Evolutionary conservation across 2,888 invertebrate species (phyloP), one percentile per base, ranked within the genome.

Genomic region (Erynnis tages): DNA sequence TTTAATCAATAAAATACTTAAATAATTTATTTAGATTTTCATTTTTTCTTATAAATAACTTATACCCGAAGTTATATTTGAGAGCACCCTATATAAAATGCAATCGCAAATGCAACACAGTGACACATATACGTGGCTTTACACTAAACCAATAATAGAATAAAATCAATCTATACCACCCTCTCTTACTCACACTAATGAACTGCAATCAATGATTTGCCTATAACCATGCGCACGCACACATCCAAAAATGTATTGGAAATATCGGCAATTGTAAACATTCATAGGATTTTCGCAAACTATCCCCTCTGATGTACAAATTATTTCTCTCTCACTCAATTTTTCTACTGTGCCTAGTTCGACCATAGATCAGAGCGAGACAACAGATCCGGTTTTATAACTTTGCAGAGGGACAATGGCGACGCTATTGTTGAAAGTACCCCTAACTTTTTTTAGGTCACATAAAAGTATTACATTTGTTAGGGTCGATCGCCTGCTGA

Each of bases 371-470:
- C 37, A 67, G 76, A 86, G 60, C 54, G 73, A 63, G 85, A 86
- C 54, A 62, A 62, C 66, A 56, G 62, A 72, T 64, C 74, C 71
- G 71, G 78, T 78, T 80, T 82, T 80, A 83, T 79, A 83, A 80
- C 82, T 80, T 73, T 56, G 76, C 76, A 69, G 73, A 86, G 86
- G 86, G 84, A 88, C 88, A 88, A 84, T 85, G 69, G 84, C 72
- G 78, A 77, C 68, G 72, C 88, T 85, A 87, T 89, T 89, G 88
- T 89, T 88, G 76, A 73, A 79, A 79, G 84, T 88, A 85, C 88
- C 89, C 89, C 80, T 82, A 87, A 81, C 68, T 84, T 88, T 88
- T 88, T 89, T 89, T 88, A 84, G 86, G 88, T 86, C 88, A 87
- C 76, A 85, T 82, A 88, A 85, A 85, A 85, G 83, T 85, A 86